Evolutionary conservation across 2,113 vertebrate species (phyloP), one percentile per base, ranked within the genome.

Genomic region (Gymnarchus niloticus): DNA sequence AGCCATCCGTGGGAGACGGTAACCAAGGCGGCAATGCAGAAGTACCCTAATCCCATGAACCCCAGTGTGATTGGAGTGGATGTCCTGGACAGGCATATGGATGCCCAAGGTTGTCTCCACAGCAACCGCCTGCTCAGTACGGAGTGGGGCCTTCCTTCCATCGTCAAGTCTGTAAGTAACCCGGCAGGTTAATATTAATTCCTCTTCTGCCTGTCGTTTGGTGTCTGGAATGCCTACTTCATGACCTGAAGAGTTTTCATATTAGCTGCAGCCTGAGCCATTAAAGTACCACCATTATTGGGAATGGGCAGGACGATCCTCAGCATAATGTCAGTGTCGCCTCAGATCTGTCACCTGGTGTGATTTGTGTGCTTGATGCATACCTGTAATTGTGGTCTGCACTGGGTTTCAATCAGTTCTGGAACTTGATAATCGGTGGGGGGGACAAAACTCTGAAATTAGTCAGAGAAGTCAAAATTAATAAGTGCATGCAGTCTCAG

Each of bases 21-120:
- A 14, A 98, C 95, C 3, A 98, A 96, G 2, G 98, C 98, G 23
- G 98, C 98, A 0, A 99, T 99, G 98, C 96, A 97, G 94, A 99
- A 99, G 49, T 99, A 99, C 81, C 98, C 98, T 0, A 99, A 99
- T 56, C 98, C 98, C 6, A 99, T 99, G 98, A 99, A 99, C 90
- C 96, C 98, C 0, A 97, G 92, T 0, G 98, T 99, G 91, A 94
- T 98, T 3, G 98, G 98, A 0, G 98, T 99, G 0, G 98, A 99
- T 19, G 98, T 99, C 6, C 89, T 99, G 92, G 94, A 96, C 90
- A 92, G 98, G 85, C 91, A 88, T 0, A 9, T 99, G 7, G 98
- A 99, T 86, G 83, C 89, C 5, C 91, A 92, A 2, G 98, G 98
- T 76, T 94, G 97, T 84, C 88, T 99, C 86, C 97, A 97, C 93